Evolutionary conservation across 2,888 invertebrate genomes (phyloP).

Genomic region (Oeneis ivallda): DNA sequence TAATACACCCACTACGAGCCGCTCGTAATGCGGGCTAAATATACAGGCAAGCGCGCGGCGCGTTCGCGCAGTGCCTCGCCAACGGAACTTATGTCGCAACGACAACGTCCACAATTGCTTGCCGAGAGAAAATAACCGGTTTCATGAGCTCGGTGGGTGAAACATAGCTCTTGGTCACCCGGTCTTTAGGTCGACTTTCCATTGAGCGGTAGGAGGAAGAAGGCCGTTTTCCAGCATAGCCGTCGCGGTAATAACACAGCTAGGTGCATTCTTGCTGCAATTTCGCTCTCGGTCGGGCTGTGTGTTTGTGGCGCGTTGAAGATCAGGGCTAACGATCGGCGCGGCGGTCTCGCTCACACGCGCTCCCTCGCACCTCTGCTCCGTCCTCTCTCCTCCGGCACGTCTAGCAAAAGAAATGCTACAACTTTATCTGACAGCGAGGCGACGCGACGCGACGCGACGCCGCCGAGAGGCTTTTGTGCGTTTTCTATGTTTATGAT

Average conservation of each 20-base stretch:
- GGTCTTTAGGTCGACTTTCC: slow-evolving; percentile 50
- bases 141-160: slow-evolving; percentile 49
- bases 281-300: slow-evolving; percentile 82
- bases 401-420: slow-evolving; percentile 77
- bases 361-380: slow-evolving; percentile 43
- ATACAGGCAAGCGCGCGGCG: slow-evolving; percentile 68
- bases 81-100: slow-evolving; percentile 75
- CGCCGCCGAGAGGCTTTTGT: slow-evolving; percentile 79
- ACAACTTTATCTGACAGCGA: slow-evolving; percentile 80
- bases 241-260: slow-evolving; percentile 75
- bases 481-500: slow-evolving; percentile 81
- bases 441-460: slow-evolving; percentile 73
- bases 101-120: slow-evolving; percentile 75
- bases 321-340: slow-evolving; percentile 82
- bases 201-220: slow-evolving; percentile 49
- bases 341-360: slow-evolving; percentile 64
- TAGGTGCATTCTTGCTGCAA: slow-evolving; percentile 82
- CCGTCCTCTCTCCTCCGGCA: slow-evolving; percentile 46
- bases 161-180: slow-evolving; percentile 48
- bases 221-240: slow-evolving; percentile 66
- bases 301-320: slow-evolving; percentile 82
- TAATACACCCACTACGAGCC: slow-evolving; percentile 76
- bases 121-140: slow-evolving; percentile 73
- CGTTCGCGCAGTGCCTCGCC: slow-evolving; percentile 54
- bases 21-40: slow-evolving; percentile 80